A percentile compares a stretch with the other conserved stretches of the same genome.
These are phyloP conservation scores for Malurus splendens DNA, from an alignment of 2,797 vertebrate genomes.

Conservation along the genomic window DNA sequence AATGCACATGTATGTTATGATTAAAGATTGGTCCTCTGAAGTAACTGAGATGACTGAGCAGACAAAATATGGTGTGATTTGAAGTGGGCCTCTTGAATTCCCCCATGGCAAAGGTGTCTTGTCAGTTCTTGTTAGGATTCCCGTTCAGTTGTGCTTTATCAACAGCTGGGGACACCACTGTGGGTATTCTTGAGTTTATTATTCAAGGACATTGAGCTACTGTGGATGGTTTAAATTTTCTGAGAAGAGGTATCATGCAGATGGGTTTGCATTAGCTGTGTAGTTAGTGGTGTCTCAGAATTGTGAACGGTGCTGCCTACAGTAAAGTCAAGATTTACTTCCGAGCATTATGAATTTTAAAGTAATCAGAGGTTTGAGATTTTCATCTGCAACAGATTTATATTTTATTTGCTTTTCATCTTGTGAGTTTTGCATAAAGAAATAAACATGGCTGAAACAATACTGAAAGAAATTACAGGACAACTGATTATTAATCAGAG, in stretches of 20 bases:
- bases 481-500: not conserved
- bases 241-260: not conserved
- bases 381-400: not conserved
- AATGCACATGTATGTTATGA: accelerated
- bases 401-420: not conserved
- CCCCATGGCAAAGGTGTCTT: not conserved
- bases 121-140: not conserved
- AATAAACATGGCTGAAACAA: not conserved
- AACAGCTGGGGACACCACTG: not conserved
- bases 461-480: not conserved
- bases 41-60: not conserved
- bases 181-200: not conserved
- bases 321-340: not conserved
- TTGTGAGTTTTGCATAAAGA: not conserved
- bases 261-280: not conserved
- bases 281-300: not conserved
- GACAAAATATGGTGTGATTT: not conserved
- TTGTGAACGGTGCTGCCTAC: not conserved
- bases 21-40: not conserved
- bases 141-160: not conserved
- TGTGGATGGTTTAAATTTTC: not conserved
- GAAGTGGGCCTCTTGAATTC: not conserved
- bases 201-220: not conserved
- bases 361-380: not conserved
- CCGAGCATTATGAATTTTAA: not conserved